Evolutionary conservation across 1,140 invertebrate genomes (phyloP).

Genomic region (Drosophila nigrodunni): DNA sequence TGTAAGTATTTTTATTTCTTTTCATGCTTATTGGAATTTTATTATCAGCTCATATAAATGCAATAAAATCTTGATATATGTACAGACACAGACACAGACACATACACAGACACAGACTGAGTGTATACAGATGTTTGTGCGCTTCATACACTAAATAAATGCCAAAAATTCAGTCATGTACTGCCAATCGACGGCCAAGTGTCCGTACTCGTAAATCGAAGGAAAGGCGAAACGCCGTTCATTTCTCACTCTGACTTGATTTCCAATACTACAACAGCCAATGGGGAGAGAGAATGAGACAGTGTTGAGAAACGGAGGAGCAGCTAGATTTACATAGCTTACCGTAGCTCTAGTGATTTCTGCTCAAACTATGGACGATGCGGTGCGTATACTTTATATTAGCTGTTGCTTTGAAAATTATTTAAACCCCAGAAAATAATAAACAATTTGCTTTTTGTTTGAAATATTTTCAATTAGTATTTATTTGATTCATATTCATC

Average conservation of each 20-base stretch:
- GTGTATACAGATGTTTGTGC: neutral
- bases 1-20: conserved; percentile 76
- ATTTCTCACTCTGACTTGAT: conserved; percentile 9
- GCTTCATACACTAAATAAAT: conserved; percentile 7
- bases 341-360: neutral
- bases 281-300: neutral
- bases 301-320: neutral
- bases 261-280: neutral
- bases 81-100: neutral
- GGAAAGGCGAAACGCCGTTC: conserved; percentile 3
- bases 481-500: conserved; percentile 68
- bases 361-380: neutral
- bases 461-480: conserved; percentile 76
- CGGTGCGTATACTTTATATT: conserved; percentile 7
- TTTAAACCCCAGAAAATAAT: too few species aligned
- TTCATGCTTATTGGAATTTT: conserved; percentile 80
- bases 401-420: too few species aligned
- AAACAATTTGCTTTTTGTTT: conserved; percentile 35
- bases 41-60: conserved; percentile 81
- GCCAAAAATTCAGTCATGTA: conserved; percentile 27
- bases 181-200: conserved; percentile 23
- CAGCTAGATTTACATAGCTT: neutral
- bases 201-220: conserved; percentile 9
- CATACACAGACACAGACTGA: neutral
- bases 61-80: conserved; percentile 67